Base-by-base conservation (phyloP, 2,113 vertebrate genomes). In the Phaethornis superciliosus region DNA sequence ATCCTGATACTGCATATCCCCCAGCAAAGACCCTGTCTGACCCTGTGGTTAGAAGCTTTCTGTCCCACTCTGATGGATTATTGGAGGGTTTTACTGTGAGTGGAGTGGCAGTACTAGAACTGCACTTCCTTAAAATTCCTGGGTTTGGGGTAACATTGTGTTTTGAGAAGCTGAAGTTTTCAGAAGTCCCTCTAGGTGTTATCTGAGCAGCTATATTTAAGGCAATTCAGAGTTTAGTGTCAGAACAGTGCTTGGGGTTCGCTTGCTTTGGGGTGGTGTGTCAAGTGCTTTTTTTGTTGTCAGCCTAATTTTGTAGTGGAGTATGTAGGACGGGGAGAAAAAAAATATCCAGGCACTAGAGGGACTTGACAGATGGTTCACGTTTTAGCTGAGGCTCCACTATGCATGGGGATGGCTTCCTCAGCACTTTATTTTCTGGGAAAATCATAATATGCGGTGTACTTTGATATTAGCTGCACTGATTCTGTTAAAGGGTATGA, bases 311-410 rank as follows among this genome's bases (percentile, higher is more conserved):
- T 94, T 93, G 22, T 59, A 91, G 47, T 62, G 89, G 65, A 74
- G 22, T 85, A 93, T 95, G 79, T 78, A 89, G 81, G 87, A 86
- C 5, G 12, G 47, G 60, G 47, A 8, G 26, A 32, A 6, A 33
- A 88, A 82, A 81, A 82, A 94, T 85, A 94, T 81, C 90, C 91
- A 71, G 71, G 59, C 2, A 2, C 85, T 89, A 80, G 42, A 90
- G 76, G 69, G 81, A 91, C 42, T 55, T 93, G 96, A 79, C 79
- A 96, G 90, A 95, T 93, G 82, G 88, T 95, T 95, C 78, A 51
- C 8, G n/a, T 96, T 97, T 95, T 89, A 92, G 71, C 88, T 76
- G 87, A 91, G 88, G 69, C 77, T 78, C 81, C 81, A 58, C 8
- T 55, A 67, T 49, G 23, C 65, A 56, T 4, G 5, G n/a, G 83